Evolutionary conservation across 2,797 vertebrate genomes (phyloP).

Genomic region (Apogon hyalosoma): DNA sequence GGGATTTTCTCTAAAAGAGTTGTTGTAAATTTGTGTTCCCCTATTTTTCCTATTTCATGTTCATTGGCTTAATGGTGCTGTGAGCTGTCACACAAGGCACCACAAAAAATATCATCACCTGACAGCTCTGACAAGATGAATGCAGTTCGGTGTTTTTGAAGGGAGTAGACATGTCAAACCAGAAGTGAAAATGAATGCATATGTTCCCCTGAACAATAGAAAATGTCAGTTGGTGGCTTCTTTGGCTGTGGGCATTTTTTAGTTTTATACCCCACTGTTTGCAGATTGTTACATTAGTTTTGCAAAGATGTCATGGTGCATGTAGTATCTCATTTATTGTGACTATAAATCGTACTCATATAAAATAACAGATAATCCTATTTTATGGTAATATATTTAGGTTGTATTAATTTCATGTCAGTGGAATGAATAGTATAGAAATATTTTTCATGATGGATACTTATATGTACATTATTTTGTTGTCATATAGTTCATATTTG

Average conservation of each 20-base stretch:
- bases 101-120: background rate
- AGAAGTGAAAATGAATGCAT: slow-evolving; percentile 5
- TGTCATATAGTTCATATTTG: too few relatives aligned
- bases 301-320: background rate
- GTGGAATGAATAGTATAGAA: too few relatives aligned
- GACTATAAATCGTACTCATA: background rate
- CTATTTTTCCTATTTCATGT: background rate
- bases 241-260: slow-evolving; percentile 5
- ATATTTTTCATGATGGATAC: too few relatives aligned
- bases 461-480: too few relatives aligned
- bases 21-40: slow-evolving; percentile 35
- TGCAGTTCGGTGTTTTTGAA: background rate
- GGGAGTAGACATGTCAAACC: background rate
- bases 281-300: slow-evolving; percentile 12
- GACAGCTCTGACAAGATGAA: slow-evolving; percentile 35
- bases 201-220: slow-evolving; percentile 5
- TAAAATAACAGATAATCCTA: too few relatives aligned
- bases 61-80: background rate
- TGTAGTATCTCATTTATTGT: background rate
- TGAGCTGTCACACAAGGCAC: slow-evolving; percentile 15
- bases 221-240: background rate
- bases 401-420: too few relatives aligned
- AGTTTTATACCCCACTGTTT: background rate
- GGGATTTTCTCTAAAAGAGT: slow-evolving; percentile 32
- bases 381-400: too few relatives aligned